Evolutionary conservation across 2,888 invertebrate genomes (phyloP), one percentile per base, ranked within the genome.

Genomic region (Volucella zonaria): DNA sequence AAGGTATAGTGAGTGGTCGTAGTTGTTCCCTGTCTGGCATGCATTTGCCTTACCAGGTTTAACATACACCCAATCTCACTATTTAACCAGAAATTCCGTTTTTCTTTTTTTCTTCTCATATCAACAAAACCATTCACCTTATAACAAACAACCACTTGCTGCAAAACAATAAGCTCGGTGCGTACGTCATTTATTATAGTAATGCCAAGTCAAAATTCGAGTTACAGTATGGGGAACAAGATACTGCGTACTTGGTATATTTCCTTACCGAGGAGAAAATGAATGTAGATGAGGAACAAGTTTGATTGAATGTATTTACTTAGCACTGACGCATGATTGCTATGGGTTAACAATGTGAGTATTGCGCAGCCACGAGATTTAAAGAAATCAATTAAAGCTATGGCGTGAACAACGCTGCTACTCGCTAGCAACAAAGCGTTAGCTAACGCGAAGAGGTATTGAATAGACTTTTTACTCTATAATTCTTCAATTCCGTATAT

Each of bases 21-120:
- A 12, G 88, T 79, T 9, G 88, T 82, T 31, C 89, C 90, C 54
- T 90, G 88, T 0, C 81, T 68, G 1, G 81, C 40, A 67, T 89
- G 89, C 1, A 89, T 87, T 68, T 90, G 90, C 42, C 89, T 87
- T 0, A 90, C 88, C 42, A 90, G 81, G 40, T 88, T 89, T 0
- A 90, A 87, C 90, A 90, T 90, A 40, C 90, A 90, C 58, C 90
- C 90, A 38, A 90, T 90, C 87, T 90, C 90, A 8, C 89, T 87
- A 31, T 88, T 87, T 6, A 89, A 86, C 90, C 90, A 90, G 86
- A 90, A 90, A 82, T 90, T 90, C 3, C 90, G 83, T 83, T 90
- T 90, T 0, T 89, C 74, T 73, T 90, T 90, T 56, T 88, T 88
- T 2, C 87, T 87, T 74, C 89, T 90, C 89, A 90, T 90, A 76